Conservation (phyloP, 2,113 vertebrate genomes). For the Larimichthys crocea region DNA sequence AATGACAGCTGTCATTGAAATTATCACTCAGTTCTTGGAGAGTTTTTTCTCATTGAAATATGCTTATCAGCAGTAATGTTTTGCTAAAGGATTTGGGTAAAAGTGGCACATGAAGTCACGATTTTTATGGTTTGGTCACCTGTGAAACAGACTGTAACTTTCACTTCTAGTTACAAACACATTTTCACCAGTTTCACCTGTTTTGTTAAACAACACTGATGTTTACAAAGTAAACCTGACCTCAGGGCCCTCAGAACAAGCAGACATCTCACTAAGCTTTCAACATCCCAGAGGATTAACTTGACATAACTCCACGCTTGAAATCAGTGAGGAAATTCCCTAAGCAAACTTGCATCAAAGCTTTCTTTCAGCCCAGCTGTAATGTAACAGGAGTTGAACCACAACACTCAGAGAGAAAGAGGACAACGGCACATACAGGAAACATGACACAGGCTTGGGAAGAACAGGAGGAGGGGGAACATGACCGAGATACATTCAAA, state of each 20-base stretch:
- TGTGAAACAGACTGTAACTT: not conserved
- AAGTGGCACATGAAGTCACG: no score
- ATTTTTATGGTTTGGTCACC: not conserved
- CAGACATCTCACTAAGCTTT: not conserved
- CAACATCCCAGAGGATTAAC: not conserved
- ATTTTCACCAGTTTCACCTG: not conserved
- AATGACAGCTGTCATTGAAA: not conserved
- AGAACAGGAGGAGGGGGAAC: conserved; percentile 37
- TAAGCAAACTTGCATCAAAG: not conserved
- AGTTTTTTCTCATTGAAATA: conserved; percentile 1
- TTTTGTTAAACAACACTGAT: not conserved
- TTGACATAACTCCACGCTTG: not conserved
- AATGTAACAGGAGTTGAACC: conserved; percentile 1
- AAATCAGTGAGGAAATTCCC: not conserved
- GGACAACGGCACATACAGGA: conserved; percentile 50
- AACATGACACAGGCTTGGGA: conserved; percentile 62
- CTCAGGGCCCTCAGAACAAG: not conserved
- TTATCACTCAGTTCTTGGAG: not conserved
- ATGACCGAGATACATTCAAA: conserved; percentile 45
- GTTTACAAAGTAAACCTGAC: conserved; percentile 55
- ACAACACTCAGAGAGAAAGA: conserved; percentile 40
- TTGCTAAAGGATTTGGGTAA: not conserved
- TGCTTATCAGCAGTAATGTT: not conserved
- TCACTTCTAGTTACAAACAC: not conserved
- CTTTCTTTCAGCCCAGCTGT: not conserved